These are phyloP conservation scores for Danionella dracula DNA, from an alignment of 2,797 vertebrate genomes.

Conservation along the genomic window DNA sequence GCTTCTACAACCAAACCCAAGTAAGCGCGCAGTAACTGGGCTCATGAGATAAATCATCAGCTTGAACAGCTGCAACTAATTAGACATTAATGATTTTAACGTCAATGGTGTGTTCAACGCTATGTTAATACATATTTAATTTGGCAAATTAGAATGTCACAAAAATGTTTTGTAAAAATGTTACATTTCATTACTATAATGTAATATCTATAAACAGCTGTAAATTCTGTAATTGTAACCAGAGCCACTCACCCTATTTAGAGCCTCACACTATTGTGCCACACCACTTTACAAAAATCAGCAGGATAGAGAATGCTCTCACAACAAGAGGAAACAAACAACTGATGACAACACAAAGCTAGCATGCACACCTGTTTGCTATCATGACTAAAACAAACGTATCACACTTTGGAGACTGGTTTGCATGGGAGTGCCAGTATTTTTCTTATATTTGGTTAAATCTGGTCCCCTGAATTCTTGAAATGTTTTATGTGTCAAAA, in stretches of 20 bases:
- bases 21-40: slow-evolving; percentile 65
- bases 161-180: too few relatives aligned
- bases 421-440: too few relatives aligned
- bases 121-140: too few relatives aligned
- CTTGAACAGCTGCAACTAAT: neutral
- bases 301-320: slow-evolving; percentile 32
- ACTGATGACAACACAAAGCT: slow-evolving; percentile 1
- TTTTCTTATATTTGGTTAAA: too few relatives aligned
- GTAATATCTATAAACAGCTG: too few relatives aligned
- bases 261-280: slow-evolving; percentile 46
- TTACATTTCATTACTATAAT: too few relatives aligned
- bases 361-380: neutral
- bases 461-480: too few relatives aligned
- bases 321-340: neutral
- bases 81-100: neutral
- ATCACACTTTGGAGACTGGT: too few relatives aligned
- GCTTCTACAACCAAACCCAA: slow-evolving; percentile 94
- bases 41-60: neutral
- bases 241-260: slow-evolving; percentile 32
- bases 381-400: neutral
- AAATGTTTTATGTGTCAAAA: too few relatives aligned
- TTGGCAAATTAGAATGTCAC: too few relatives aligned
- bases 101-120: too few relatives aligned
- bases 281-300: slow-evolving; percentile 7
- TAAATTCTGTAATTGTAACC: too few relatives aligned